A percentile compares a stretch with the other conserved stretches of the same genome.
phyloP scores from a whole-genome alignment of 2,888 invertebrate genomes.

The Sabatieria punctata region DNA sequence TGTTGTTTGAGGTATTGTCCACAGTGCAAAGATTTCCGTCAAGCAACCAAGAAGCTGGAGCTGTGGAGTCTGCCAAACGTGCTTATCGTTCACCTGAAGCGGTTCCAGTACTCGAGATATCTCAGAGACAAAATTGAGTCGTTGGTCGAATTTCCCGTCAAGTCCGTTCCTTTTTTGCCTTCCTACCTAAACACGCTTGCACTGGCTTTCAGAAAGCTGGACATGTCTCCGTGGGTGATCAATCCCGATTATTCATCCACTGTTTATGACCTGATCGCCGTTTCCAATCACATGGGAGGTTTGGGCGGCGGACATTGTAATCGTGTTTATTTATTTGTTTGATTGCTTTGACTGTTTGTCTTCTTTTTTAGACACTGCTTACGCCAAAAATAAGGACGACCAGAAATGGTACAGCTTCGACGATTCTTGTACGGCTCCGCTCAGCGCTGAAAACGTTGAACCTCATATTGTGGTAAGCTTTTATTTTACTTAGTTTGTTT shows the following conservation, averaged over 20 bases:
- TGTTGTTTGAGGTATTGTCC: slow-evolving; percentile 42
- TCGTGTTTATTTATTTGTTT: too few species aligned
- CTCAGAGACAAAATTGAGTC: slow-evolving; percentile 43
- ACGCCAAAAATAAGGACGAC: too few species aligned
- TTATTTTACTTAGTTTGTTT: too few species aligned
- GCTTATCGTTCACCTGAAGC: slow-evolving; percentile 44
- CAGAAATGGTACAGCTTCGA: too few species aligned
- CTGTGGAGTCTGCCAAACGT: slow-evolving; percentile 43
- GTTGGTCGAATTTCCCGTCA: slow-evolving; percentile 39
- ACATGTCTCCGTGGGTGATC: slow-evolving; percentile 17
- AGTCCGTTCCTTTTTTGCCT: slow-evolving; percentile 25
- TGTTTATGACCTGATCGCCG: slow-evolving; percentile 40
- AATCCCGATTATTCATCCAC: slow-evolving; percentile 15
- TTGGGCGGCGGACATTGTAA: slow-evolving; percentile 37
- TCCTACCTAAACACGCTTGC: too few species aligned
- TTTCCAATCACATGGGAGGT: slow-evolving; percentile 42
- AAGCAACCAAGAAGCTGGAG: slow-evolving; percentile 46
- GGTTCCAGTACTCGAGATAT: slow-evolving; percentile 43
- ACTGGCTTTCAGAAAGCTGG: slow-evolving; percentile 20
- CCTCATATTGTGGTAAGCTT: too few species aligned
- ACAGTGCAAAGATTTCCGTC: slow-evolving; percentile 41
- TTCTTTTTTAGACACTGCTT: too few species aligned
- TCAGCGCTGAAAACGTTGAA: too few species aligned
- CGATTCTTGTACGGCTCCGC: too few species aligned
- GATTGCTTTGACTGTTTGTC: too few species aligned